These are phyloP conservation scores for Apotomis betuletana DNA, from an alignment of 2,888 invertebrate species.

Conservation along the genomic window DNA sequence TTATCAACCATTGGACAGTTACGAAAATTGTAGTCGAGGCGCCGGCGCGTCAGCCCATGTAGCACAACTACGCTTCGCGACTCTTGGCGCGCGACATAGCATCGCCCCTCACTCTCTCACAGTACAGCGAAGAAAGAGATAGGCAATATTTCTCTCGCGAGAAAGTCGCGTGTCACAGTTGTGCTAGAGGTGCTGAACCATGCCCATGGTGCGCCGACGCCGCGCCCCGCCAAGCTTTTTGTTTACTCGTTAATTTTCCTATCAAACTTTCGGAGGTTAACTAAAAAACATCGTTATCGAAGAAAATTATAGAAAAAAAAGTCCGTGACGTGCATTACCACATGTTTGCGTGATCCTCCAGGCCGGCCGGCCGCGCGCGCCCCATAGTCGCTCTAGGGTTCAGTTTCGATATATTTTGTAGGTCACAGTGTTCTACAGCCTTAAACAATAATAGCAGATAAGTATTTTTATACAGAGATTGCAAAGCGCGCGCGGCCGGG, in stretches of 20 bases:
- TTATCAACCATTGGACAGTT: slow-evolving; percentile 74
- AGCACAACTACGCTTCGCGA: no score
- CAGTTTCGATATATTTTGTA: slow-evolving; percentile 56
- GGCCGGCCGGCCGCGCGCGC: slow-evolving; percentile 61
- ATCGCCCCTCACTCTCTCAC: no score
- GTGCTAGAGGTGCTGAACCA: no score
- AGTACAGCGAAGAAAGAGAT: no score
- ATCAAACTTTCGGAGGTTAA: slow-evolving; percentile 84
- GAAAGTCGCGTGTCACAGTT: no score
- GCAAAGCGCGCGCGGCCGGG: slow-evolving; percentile 54
- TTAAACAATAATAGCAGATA: slow-evolving; percentile 80
- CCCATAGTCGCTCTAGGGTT: slow-evolving; percentile 65
- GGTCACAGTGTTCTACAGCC: slow-evolving; percentile 59
- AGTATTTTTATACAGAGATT: slow-evolving; percentile 80
- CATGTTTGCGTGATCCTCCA: slow-evolving; percentile 73
- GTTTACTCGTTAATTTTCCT: slow-evolving; percentile 77
- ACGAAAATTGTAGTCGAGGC: slow-evolving; percentile 60
- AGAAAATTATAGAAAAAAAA: slow-evolving; percentile 61
- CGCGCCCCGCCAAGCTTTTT: slow-evolving; percentile 54
- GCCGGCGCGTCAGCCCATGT: slow-evolving; percentile 6
- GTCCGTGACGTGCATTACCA: slow-evolving; percentile 73
- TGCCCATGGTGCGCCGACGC: slow-evolving; percentile 50
- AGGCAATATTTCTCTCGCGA: no score
- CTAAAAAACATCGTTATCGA: slow-evolving; percentile 74
- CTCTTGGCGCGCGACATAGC: no score